Evolutionary conservation across 2,113 vertebrate species (phyloP), one percentile per base, ranked within the genome.

Genomic region (Pollimyrus isidori): DNA sequence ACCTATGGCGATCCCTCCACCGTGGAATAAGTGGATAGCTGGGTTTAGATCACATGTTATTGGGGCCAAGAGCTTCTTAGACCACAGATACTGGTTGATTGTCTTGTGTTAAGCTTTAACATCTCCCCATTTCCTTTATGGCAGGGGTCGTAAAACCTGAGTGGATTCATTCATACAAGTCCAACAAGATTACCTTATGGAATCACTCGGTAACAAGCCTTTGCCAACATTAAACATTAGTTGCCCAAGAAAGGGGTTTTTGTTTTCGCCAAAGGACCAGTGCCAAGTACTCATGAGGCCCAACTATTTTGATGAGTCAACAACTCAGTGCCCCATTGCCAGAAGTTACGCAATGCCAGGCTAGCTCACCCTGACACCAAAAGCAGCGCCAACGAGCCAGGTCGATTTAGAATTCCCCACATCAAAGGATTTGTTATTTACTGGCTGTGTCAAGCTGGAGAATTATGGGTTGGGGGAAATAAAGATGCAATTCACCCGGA

Each of bases 401-500:
- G 80, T 23, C 42, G 7, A 46, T 4, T 69, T 89, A 83, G 7
- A 4, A 69, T 69, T 69, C 62, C 30, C n/a, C 45, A 48, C 45
- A 23, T 69, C 17, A 48, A 30, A 69, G 56, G 87, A 23, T 80
- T 42, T 73, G 30, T 39, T 9, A 35, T 48, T 73, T 49, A 88
- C 58, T 35, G 46, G 62, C 1, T 30, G 62, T 88, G 46, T 50
- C 2, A 88, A 73, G 65, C 17, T 0, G 65, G 15, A 76, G 69
- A 5, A 39, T 39, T 76, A 26, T 11, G 62, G 88, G 83, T 83
- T 88, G 90, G 88, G 88, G 11, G 19, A 11, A 83, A 87, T 9
- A 35, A 87, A 15, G 10, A 82, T 82, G 90, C 89, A 92, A 92
- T 90, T 92, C 90, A 90, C 65, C 83, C 89, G 73, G 13, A 13